phyloP scores from a whole-genome alignment of 2,888 invertebrate species.

The Oeneis ivallda region DNA sequence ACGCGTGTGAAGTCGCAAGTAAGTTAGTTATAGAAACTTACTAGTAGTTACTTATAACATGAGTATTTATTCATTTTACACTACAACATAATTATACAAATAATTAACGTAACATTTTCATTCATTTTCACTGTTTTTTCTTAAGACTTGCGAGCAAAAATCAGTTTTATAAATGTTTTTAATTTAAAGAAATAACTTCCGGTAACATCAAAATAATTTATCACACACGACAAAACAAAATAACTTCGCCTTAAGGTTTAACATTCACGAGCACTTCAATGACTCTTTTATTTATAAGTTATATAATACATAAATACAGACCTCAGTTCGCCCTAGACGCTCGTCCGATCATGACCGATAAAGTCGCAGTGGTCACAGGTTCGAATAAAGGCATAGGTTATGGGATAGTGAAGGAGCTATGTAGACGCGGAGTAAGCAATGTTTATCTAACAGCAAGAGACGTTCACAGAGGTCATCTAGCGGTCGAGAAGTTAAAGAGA shows the following conservation, averaged over 20 bases:
- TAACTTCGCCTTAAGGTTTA: constrained; percentile 17
- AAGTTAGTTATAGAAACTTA: too few species aligned
- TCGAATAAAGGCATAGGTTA: constrained; percentile 85
- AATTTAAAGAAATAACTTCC: neutral
- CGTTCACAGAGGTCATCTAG: constrained; percentile 72
- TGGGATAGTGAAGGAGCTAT: constrained; percentile 82
- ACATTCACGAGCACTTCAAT: constrained; percentile 10
- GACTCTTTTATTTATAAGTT: constrained; percentile 24
- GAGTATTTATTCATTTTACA: too few species aligned
- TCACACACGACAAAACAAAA: neutral
- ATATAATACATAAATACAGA: constrained; percentile 3
- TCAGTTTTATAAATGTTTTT: too few species aligned
- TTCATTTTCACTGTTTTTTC: too few species aligned
- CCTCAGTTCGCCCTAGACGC: constrained; percentile 12
- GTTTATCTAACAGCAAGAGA: constrained; percentile 85
- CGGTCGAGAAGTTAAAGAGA: constrained; percentile 77
- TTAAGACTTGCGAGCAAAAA: too few species aligned
- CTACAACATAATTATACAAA: too few species aligned
- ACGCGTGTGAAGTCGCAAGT: too few species aligned
- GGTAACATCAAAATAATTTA: neutral
- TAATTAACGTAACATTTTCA: neutral
- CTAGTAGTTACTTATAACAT: too few species aligned
- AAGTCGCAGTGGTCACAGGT: constrained; percentile 80
- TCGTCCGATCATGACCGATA: constrained; percentile 44
- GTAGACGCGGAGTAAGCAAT: constrained; percentile 80